Evolutionary conservation across 2,888 invertebrate species (phyloP).

Genomic region (Eupithecia tripunctaria): DNA sequence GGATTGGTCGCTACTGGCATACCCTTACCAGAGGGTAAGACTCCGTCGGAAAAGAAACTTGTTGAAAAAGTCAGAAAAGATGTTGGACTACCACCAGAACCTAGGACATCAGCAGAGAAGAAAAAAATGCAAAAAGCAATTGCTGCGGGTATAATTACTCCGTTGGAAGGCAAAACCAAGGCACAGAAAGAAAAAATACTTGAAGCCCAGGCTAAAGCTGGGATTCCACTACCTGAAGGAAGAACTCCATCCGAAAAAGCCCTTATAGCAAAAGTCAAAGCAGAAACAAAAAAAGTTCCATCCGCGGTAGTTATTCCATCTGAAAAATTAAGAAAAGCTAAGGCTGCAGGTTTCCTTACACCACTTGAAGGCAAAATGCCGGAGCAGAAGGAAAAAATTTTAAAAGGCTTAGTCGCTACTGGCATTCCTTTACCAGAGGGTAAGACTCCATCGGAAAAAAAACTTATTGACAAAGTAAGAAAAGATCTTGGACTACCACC

Average conservation of each 20-base stretch:
- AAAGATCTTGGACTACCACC: constrained; percentile 45
- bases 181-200: constrained; percentile 48
- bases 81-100: constrained; percentile 45
- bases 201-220: constrained; percentile 46
- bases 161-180: constrained; percentile 45
- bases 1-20: constrained; percentile 43
- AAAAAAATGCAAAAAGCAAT: constrained; percentile 45
- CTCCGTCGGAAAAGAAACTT: constrained; percentile 44
- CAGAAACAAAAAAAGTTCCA: neutral
- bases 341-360: constrained; percentile 26
- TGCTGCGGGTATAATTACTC: constrained; percentile 41
- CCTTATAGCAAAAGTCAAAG: constrained; percentile 15
- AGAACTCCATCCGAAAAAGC: constrained; percentile 52
- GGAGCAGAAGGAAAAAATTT: constrained; percentile 50
- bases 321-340: constrained; percentile 45
- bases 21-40: constrained; percentile 46
- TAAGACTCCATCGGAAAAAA: constrained; percentile 46
- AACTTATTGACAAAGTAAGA: constrained; percentile 45
- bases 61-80: constrained; percentile 45
- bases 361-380: constrained; percentile 46
- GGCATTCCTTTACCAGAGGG: constrained; percentile 46
- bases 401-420: constrained; percentile 44
- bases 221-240: constrained; percentile 51
- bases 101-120: constrained; percentile 43
- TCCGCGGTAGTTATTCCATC: constrained; percentile 31